A percentile compares a stretch with the other conserved stretches of the same genome.
Conservation (phyloP, 1,140 invertebrate genomes). For the Helicoverpa armigera region DNA sequence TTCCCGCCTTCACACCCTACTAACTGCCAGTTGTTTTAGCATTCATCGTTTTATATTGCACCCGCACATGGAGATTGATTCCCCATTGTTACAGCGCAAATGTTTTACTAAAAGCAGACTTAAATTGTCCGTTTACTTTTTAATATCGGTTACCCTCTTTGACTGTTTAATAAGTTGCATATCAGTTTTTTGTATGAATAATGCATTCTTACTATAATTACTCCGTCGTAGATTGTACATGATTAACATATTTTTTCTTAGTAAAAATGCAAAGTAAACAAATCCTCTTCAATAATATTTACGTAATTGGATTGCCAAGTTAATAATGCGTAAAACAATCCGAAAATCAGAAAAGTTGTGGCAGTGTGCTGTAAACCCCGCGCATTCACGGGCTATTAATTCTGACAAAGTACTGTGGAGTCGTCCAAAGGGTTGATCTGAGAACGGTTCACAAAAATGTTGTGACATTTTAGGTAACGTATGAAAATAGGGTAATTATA, state of each 20-base stretch:
- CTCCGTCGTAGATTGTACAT: conserved; percentile 36
- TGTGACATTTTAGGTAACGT: conserved; percentile 69
- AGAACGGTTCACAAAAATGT: conserved; percentile 71
- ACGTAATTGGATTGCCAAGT: conserved; percentile 83
- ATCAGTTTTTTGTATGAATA: conserved; percentile 26
- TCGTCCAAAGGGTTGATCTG: conserved; percentile 78
- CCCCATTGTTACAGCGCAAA: conserved; percentile 69
- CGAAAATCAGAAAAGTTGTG: conserved; percentile 79
- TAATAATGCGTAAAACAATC: conserved; percentile 86
- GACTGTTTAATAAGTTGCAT: background rate
- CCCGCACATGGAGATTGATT: conserved; percentile 70
- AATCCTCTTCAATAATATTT: conserved; percentile 75
- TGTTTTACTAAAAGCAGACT: conserved; percentile 60
- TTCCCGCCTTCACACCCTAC: conserved; percentile 80
- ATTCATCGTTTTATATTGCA: conserved; percentile 76
- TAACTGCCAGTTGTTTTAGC: conserved; percentile 84
- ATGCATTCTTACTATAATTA: conserved; percentile 40
- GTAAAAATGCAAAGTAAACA: conserved; percentile 49
- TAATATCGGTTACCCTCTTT: conserved; percentile 42
- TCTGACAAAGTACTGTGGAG: conserved; percentile 79
- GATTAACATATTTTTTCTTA: conserved; percentile 45
- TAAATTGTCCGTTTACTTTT: conserved; percentile 56
- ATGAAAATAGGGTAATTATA: conserved; percentile 30
- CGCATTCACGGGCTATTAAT: conserved; percentile 83
- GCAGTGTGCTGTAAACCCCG: conserved; percentile 65